Base-by-base conservation (phyloP, 2,888 invertebrate genomes). In the Watsonalla cultraria region DNA sequence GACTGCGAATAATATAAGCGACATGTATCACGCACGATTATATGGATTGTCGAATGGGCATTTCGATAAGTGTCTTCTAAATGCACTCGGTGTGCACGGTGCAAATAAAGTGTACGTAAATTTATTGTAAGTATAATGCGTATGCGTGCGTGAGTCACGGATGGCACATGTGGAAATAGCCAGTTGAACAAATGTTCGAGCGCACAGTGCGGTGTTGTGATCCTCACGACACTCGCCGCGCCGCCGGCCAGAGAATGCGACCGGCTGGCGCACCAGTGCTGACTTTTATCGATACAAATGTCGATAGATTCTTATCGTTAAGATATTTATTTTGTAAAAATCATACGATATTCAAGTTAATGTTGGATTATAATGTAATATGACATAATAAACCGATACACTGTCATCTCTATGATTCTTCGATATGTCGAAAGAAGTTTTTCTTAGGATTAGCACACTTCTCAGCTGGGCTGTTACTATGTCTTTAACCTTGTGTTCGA, bases 131-230 rank as follows among this genome's bases (percentile, higher is more conserved):
- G 42, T 42, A 72, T 76, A 81, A 80, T 78, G 80, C 64, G 74
- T 77, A 76, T 79, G 80, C 81, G 77, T 83, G 81, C 85, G 86
- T 89, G 89, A 90, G 80, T 90, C 89, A 89, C 84, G 80, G 80
- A 72, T 73, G 75, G 77, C 84, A 84, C 84, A 87, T 86, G 82
- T 87, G 81, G 86, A 86, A 88, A 87, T 88, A 86, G 84, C 80
- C 79, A 75, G 78, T 79, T 78, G 79, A 84, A 83, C 85, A 84
- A 86, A 84, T 84, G 86, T 82, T 82, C 76, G 66, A 62, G 67
- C 67, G 75, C 70, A 70, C 70, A 73, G 67, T 60, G 65, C 56
- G 62, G 63, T 66, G 74, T 72, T 76, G 80, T 76, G 76, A 78
- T 82, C 80, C 76, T 78, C 82, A 76, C 83, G 84, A 82, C 82